Evolutionary conservation across 1,140 invertebrate species (phyloP).

Genomic region (Zophobas morio): DNA sequence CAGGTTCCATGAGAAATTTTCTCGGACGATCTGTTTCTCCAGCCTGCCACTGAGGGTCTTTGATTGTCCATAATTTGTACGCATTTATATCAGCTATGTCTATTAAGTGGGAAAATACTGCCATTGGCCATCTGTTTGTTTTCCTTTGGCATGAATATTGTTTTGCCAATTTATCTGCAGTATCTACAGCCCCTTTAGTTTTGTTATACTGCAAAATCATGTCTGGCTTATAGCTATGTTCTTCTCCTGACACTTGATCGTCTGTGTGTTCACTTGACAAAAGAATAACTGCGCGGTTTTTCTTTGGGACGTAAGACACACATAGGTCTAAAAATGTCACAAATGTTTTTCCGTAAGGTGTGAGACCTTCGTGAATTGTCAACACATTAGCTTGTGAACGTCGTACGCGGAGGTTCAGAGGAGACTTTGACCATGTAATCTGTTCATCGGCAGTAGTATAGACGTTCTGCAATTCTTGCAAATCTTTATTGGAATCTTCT

Average conservation of each 20-base stretch:
- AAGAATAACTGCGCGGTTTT: conserved; percentile 54
- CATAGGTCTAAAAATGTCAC: too few relatives aligned
- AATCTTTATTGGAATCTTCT: too few relatives aligned
- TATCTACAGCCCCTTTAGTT: conserved; percentile 43
- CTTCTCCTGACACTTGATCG: conserved; percentile 47
- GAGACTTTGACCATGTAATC: too few relatives aligned
- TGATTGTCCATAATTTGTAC: conserved; percentile 32
- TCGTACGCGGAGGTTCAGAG: too few relatives aligned
- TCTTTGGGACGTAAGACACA: conserved; percentile 47
- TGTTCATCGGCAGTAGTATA: too few relatives aligned
- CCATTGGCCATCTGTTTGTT: conserved; percentile 41
- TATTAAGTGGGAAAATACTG: conserved; percentile 39
- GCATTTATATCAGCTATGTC: conserved; percentile 35
- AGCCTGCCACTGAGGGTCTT: conserved; percentile 7
- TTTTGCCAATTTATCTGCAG: conserved; percentile 48
- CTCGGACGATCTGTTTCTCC: background rate
- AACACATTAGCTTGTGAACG: too few relatives aligned
- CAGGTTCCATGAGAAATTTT: background rate
- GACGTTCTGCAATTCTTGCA: too few relatives aligned
- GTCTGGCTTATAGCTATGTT: conserved; percentile 53
- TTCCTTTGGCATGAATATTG: conserved; percentile 30
- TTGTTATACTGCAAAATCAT: conserved; percentile 58
- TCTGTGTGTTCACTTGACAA: conserved; percentile 57
- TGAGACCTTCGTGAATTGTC: too few relatives aligned
- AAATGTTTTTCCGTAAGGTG: too few relatives aligned